A percentile compares a stretch with the other conserved stretches of the same genome.
Conservation (phyloP, 30 jellyfish, hydroid and myxozoan species). For the Pelagia noctiluca region DNA sequence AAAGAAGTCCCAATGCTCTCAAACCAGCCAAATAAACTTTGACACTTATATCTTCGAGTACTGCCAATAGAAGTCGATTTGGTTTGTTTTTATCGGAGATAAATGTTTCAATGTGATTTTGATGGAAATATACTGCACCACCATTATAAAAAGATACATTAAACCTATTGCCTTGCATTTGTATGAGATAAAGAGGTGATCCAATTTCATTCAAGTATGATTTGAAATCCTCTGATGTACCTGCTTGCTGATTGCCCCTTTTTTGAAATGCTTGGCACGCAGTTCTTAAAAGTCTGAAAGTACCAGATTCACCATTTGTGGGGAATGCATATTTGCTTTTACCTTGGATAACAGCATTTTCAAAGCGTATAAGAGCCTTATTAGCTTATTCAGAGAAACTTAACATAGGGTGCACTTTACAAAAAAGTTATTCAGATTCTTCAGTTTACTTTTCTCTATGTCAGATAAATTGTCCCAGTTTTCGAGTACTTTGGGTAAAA, state of each 20-base stretch:
- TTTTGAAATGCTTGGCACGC: constrained; percentile 16
- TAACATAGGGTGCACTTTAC: constrained; percentile 13
- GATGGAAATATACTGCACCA: constrained; percentile 23
- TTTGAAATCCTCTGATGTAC: constrained; percentile 11
- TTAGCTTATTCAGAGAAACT: constrained; percentile 16
- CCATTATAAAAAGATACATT: constrained; percentile 34
- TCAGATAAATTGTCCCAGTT: not conserved
- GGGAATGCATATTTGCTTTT: constrained; percentile 23
- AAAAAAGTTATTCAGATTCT: constrained; percentile 19
- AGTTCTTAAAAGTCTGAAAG: constrained; percentile 11
- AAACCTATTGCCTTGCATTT: constrained; percentile 35
- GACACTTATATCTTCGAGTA: constrained; percentile 38
- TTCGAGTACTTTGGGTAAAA: constrained; percentile 23
- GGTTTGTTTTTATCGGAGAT: not conserved
- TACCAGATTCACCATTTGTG: constrained; percentile 8
- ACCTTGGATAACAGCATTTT: not conserved
- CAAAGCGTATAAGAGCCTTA: not conserved
- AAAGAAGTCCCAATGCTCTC: too few species aligned
- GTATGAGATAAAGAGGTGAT: not conserved
- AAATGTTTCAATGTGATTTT: not conserved
- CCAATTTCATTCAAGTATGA: constrained; percentile 20
- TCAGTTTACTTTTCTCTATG: not conserved
- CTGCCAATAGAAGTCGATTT: constrained; percentile 39
- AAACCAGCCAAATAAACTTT: too few species aligned
- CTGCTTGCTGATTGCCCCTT: constrained; percentile 36